Base-by-base conservation (phyloP, 2,113 vertebrate genomes). In the Tringa solitaria region DNA sequence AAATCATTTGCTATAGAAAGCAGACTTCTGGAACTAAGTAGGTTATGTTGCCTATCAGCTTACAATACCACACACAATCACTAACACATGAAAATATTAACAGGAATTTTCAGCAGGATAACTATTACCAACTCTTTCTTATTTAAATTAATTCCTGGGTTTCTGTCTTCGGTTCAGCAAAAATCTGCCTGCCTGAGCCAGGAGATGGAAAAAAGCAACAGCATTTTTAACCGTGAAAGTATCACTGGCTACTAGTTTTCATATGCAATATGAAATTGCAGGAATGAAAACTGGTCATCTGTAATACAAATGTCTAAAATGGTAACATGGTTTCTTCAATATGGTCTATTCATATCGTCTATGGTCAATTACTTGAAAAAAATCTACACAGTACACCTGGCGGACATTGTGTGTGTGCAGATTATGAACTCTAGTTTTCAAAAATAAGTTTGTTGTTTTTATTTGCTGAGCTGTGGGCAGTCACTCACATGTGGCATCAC, bases 1-100 rank as follows among this genome's bases (percentile, higher is more conserved):
- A 84, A 96, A 88, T 79, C 65, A 43, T 86, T 87, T 69, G 57
- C 56, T 68, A 41, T 28, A 84, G 75, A 92, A 85, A 94, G 63
- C 63, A 87, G 93, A 87, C 64, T 87, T 79, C 28, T 65, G 73
- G 80, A 91, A 90, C 94, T 92, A 95, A 87, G 63, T 32, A 83
- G 59, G 76, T 81, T 92, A 28, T 48, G 79, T 32, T 69, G 77
- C 65, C 67, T 84, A 73, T 82, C 74, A 73, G 48, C 56, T 87
- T 68, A 65, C 37, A 61, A 54, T 56, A 68, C 57, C 53, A 73
- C 1, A 10, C 27, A 67, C 69, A 73, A 76, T 91, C 92, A 87
- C 50, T 11, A 73, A 76, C 32, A 57, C 6, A 4, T 22, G 41
- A 80, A 95, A 92, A 84, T 16, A 74, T 23, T 64, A 65, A 78